phyloP scores from a whole-genome alignment of 1,140 invertebrate species.

The Linepithema humile region DNA sequence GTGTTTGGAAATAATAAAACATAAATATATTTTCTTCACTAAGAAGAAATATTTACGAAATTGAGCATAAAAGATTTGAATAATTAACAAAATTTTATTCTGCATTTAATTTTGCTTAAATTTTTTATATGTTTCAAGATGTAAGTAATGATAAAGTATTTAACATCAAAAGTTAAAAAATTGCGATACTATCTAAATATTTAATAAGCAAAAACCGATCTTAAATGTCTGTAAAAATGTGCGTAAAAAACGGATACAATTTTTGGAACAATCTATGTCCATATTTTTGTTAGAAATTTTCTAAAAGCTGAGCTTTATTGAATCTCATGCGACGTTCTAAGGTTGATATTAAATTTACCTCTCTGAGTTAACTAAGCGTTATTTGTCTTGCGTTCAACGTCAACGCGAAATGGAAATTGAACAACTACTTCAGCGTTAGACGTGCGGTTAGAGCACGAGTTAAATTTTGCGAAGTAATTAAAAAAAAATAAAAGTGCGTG shows the following conservation, averaged over 20 bases:
- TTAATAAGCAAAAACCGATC: neutral
- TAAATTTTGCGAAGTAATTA: neutral
- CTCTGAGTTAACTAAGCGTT: neutral
- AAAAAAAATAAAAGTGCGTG: neutral
- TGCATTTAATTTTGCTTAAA: neutral
- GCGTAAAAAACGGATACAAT: neutral
- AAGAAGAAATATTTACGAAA: neutral
- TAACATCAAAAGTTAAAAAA: neutral
- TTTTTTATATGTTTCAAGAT: neutral
- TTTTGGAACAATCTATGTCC: no score
- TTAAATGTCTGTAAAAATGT: neutral
- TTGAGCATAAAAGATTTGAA: neutral
- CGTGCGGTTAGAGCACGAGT: neutral
- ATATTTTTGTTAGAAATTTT: no score
- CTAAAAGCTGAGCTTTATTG: neutral
- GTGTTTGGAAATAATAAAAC: neutral
- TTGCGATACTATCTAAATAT: neutral
- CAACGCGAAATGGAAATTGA: neutral
- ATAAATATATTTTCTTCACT: neutral
- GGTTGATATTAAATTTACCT: constrained; percentile 29
- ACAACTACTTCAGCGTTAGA: neutral
- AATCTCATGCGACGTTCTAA: neutral
- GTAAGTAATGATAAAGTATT: neutral
- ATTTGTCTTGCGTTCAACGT: neutral
- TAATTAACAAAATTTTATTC: neutral